phyloP scores from a whole-genome alignment of 2,888 invertebrate species.

The Crocallis elinguaria region DNA sequence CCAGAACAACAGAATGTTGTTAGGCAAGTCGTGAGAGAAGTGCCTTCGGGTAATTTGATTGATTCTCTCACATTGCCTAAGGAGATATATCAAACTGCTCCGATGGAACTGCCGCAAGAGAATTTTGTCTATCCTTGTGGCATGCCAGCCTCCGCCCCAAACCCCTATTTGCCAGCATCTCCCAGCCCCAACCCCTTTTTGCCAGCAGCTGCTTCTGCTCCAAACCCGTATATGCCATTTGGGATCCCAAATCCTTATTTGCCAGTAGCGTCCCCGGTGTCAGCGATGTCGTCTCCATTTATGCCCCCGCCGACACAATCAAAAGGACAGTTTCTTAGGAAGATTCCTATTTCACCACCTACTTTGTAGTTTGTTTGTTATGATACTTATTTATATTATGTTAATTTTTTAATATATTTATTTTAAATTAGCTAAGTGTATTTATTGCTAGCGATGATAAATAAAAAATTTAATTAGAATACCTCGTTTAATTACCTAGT shows the following conservation, averaged over 20 bases:
- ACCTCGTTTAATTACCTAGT: too few relatives aligned
- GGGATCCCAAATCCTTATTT: constrained; percentile 1
- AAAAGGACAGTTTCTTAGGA: constrained; percentile 59
- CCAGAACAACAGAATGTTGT: background rate
- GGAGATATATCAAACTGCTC: constrained; percentile 17
- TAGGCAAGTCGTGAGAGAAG: constrained; percentile 9
- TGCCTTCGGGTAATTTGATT: constrained; percentile 2
- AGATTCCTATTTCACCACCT: constrained; percentile 64
- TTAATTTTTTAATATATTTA: background rate
- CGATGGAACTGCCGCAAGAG: constrained; percentile 9
- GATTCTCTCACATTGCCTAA: constrained; percentile 23
- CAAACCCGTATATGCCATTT: background rate
- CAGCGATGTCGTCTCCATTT: constrained; percentile 45
- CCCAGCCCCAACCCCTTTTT: background rate
- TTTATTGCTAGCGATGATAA: too few relatives aligned
- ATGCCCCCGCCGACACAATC: constrained; percentile 54
- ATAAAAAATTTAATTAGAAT: too few relatives aligned
- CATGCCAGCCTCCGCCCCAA: background rate
- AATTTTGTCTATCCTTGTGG: constrained; percentile 3
- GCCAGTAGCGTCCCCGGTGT: constrained; percentile 56
- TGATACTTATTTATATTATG: constrained; percentile 2
- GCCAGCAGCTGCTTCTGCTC: background rate
- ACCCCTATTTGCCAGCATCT: background rate
- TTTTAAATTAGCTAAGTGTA: too few relatives aligned
- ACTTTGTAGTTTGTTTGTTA: constrained; percentile 38